Evolutionary conservation across 2,888 invertebrate genomes (phyloP).

Genomic region (Stenodera caucasica): DNA sequence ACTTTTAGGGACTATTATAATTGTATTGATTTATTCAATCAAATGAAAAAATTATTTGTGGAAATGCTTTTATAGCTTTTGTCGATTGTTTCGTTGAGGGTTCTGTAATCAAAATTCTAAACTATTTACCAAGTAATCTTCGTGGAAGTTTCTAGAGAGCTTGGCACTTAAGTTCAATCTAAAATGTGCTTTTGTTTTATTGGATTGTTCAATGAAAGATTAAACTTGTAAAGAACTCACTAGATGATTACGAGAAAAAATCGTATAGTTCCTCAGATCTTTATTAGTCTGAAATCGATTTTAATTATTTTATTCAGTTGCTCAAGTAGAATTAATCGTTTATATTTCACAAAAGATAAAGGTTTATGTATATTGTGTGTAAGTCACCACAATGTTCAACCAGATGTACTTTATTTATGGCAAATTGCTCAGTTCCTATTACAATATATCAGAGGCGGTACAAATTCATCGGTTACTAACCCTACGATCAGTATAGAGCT

Average conservation of each 20-base stretch:
- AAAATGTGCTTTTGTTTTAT: background rate
- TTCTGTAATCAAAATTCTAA: background rate
- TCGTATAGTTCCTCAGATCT: background rate
- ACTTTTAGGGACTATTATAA: too few species aligned
- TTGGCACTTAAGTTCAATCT: background rate
- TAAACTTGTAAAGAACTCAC: background rate
- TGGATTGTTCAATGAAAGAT: background rate
- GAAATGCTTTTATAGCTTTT: too few species aligned
- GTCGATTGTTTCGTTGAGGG: too few species aligned
- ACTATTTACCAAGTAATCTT: background rate
- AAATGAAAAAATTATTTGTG: too few species aligned
- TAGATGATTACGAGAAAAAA: background rate
- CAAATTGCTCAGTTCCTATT: constrained; percentile 38
- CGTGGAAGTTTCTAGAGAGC: background rate
- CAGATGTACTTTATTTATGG: constrained; percentile 36
- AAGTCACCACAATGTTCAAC: constrained; percentile 2
- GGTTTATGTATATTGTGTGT: background rate
- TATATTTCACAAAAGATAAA: background rate
- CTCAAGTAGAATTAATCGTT: too few species aligned
- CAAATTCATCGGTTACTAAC: constrained; percentile 23
- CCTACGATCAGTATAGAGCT: constrained; percentile 18
- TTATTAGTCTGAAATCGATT: background rate
- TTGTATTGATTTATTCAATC: too few species aligned
- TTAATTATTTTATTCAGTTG: too few species aligned
- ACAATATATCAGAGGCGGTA: constrained; percentile 34